These are phyloP conservation scores for Cottoperca gobio DNA, from an alignment of 2,797 vertebrate genomes.

Conservation along the genomic window DNA sequence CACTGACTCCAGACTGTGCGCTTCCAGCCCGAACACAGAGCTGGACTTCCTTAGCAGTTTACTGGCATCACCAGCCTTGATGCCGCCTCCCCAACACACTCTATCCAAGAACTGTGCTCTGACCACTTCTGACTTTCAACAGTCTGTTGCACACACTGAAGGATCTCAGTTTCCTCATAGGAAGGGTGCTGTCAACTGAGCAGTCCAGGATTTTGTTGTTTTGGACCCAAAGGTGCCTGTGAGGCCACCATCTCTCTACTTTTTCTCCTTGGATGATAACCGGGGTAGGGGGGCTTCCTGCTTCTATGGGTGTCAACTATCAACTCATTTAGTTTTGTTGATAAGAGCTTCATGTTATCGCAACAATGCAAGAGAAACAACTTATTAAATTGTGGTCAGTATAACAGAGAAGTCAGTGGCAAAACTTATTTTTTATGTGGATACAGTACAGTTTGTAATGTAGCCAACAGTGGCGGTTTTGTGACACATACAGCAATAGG, in stretches of 20 bases:
- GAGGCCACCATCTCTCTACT: neutral
- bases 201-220: neutral
- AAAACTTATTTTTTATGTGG: too few relatives aligned
- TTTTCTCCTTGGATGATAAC: neutral
- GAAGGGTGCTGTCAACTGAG: neutral
- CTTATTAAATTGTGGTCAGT: neutral
- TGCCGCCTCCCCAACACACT: slow-evolving; percentile 8
- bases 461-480: too few relatives aligned
- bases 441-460: too few relatives aligned
- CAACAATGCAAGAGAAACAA: too few relatives aligned
- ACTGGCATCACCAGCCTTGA: slow-evolving; percentile 26
- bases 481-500: too few relatives aligned
- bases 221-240: neutral
- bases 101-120: slow-evolving; percentile 39
- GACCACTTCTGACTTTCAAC: slow-evolving; percentile 12
- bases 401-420: too few relatives aligned
- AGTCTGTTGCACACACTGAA: slow-evolving; percentile 15
- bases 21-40: slow-evolving; percentile 38
- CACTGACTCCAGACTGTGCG: slow-evolving; percentile 41
- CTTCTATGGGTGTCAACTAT: neutral
- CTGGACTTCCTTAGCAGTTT: slow-evolving; percentile 8
- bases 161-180: neutral
- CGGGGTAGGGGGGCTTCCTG: neutral
- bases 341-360: neutral
- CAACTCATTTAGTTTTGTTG: neutral